Base-by-base conservation (phyloP, 2,888 invertebrate genomes). In the Boloria selene region DNA sequence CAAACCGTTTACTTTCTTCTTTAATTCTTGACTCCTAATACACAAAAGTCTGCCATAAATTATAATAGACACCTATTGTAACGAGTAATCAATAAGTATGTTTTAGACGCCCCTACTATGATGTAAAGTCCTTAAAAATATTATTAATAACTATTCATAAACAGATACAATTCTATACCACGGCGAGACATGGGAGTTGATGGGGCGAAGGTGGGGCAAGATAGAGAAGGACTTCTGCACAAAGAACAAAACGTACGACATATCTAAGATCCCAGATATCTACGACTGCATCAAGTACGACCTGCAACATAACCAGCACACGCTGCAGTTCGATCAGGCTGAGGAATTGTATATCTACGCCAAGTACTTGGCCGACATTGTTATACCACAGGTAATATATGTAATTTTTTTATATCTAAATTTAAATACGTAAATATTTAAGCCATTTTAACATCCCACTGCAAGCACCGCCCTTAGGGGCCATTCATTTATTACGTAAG, bases 261-360 rank as follows among this genome's bases (percentile, higher is more conserved):
- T 99, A 78, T 99, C 98, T 6, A 99, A 99, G 91, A 98, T 99
- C 67, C 99, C 99, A 0, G 99, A 99, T 84, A 99, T 99, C 74
- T 99, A 99, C 81, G 99, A 99, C 92, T 99, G 99, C 83, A 99
- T 99, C 77, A 99, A 99, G 84, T 99, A 98, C 82, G 99, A 99
- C 88, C 90, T 99, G 73, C 99, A 99, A 81, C 99, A 99, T 85
- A 99, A 99, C 86, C 98, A 98, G 80, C 97, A 98, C 79, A 97
- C 98, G 1, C 85, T 99, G 73, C 98, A 98, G 86, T 98, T 97
- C 79, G 97, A 97, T 78, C 95, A 96, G 80, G 97, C 98, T 0
- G 98, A 98, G 82, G 97, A 98, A 83, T 88, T 98, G 54, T 99
- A 99, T 81, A 96, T 97, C 62, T 97, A 98, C 82, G 97, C 99